Base-by-base conservation (phyloP, 2,888 invertebrate genomes). In the Aspidiotus rigidus region DNA sequence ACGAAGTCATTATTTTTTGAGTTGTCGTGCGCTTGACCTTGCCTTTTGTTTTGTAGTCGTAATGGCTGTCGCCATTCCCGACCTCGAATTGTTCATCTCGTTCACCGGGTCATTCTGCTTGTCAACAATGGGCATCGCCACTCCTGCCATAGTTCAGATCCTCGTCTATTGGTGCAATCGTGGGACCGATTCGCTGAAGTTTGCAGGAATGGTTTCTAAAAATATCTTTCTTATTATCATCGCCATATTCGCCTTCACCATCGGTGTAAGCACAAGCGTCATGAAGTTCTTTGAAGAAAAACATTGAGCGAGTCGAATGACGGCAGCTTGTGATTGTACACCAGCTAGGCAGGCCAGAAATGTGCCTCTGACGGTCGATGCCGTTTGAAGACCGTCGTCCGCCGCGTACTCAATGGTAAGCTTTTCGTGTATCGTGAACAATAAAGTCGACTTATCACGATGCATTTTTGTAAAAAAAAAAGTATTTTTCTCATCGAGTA, bases 81-180 rank as follows among this genome's bases (percentile, higher is more conserved):
- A 89, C 75, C 79, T 94, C 76, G 84, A 83, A 64, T 77, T 84
- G 6, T 83, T 85, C 77, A 86, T 86, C 73, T 88, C 89, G 0
- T 80, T 90, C 57, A 87, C 90, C 75, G 95, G 95, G n/a, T 93
- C 95, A 0, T 82, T 95, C 2, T 92, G 93, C 73, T 81, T 93
- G 60, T 92, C 94, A 0, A 90, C 89, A 0, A 82, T 95, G 70
- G 94, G 95, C 0, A 81, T 96, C 61, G 90, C 92, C 1, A 90
- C 95, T 77, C 95, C 95, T 10, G 93, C 95, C 0, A 80, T 93
- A 72, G 89, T 96, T 74, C 89, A 95, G 76, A 84, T 88, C 73
- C 86, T 88, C 77, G 87, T 89, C 0, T 87, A 87, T 77, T 93
- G 91, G 90, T 83, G 86, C 75, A 80, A 83, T 69, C 82, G 81